Base-by-base conservation (phyloP, 2,797 vertebrate genomes). In the Sebastolobus alascanus region DNA sequence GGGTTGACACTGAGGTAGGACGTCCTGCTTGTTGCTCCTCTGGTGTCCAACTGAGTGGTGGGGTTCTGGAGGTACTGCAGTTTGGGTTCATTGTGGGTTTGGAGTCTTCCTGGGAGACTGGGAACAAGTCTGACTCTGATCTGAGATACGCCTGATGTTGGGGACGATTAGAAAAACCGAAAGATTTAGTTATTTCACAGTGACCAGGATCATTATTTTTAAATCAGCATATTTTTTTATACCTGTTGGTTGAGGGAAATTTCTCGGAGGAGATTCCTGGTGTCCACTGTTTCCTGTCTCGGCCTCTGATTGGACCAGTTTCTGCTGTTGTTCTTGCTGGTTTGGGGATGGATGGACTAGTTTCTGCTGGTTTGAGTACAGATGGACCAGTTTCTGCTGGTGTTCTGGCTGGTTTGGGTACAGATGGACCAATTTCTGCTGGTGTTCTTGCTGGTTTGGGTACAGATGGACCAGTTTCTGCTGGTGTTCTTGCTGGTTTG, bases 91-190 rank as follows among this genome's bases (percentile, higher is more conserved):
- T 77, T 12, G 11, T 2, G 3, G 22, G 14, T 68, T 43, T 54
- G 59, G 6, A 54, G 22, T 80, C 43, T 64, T 75, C 6, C 56
- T 18, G 6, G 1, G 1, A 77, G 46, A 58, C 55, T 3, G 11
- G 38, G 22, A 58, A 11, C 11, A 8, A 38, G 67, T 69, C 50
- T 46, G 54, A 80, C 40, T 80, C 79, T 58, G 29, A 58, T 40
- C 4, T 18, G 72, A 67, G 87, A 79, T 0, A 0, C 1, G 38
- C 72, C 85, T 87, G 67, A 70, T 31, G 8, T 14, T 46, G n/a
- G 20, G 3, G 16, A 59, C 0, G 1, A 11, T 16, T 33, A 22
- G 11, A 37, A 31, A n/a, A 73, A 27, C 8, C 14, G 20, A 46
- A 14, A 46, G 12, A 58, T 35, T 5, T 55, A 6, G 60, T 65